Percentiles rank a stretch among this genome's conserved stretches.
Conservation (phyloP, 2,888 invertebrate species). For the Osedax fenrisi region DNA sequence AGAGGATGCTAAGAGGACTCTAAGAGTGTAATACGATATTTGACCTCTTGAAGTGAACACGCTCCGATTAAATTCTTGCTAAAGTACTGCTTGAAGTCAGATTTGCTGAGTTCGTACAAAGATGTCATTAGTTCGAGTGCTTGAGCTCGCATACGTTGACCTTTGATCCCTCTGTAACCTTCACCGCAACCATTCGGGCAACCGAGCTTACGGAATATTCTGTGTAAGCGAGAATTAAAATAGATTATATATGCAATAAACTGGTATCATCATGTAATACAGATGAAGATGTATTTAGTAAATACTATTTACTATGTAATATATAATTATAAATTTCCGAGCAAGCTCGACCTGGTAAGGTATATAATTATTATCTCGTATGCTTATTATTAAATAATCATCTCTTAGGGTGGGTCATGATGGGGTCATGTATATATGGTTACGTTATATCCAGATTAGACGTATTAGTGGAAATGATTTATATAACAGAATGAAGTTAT, state of each 20-base stretch:
- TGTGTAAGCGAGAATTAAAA: too few species aligned
- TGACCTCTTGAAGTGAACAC: constrained; percentile 63
- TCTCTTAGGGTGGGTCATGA: too few species aligned
- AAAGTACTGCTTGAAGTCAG: constrained; percentile 60
- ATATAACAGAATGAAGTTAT: too few species aligned
- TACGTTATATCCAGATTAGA: too few species aligned
- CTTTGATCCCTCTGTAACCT: constrained; percentile 42
- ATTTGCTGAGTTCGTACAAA: constrained; percentile 61
- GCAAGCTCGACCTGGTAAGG: too few species aligned
- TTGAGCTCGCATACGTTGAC: constrained; percentile 62
- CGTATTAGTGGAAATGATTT: too few species aligned
- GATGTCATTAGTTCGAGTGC: constrained; percentile 67
- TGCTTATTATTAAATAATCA: too few species aligned
- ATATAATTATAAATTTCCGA: not conserved
- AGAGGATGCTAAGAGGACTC: too few species aligned
- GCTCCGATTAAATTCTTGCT: constrained; percentile 48
- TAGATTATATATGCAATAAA: constrained; percentile 3
- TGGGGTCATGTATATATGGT: too few species aligned
- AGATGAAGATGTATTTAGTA: not conserved
- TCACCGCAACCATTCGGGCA: constrained; percentile 89
- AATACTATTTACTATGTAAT: not conserved
- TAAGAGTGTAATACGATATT: too few species aligned
- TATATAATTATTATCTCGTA: not conserved
- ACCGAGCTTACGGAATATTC: constrained; percentile 75
- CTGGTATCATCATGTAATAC: not conserved